Percentiles rank a stretch among this genome's conserved stretches.
Conservation (phyloP, 2,113 vertebrate species). For the Heliornis fulica region DNA sequence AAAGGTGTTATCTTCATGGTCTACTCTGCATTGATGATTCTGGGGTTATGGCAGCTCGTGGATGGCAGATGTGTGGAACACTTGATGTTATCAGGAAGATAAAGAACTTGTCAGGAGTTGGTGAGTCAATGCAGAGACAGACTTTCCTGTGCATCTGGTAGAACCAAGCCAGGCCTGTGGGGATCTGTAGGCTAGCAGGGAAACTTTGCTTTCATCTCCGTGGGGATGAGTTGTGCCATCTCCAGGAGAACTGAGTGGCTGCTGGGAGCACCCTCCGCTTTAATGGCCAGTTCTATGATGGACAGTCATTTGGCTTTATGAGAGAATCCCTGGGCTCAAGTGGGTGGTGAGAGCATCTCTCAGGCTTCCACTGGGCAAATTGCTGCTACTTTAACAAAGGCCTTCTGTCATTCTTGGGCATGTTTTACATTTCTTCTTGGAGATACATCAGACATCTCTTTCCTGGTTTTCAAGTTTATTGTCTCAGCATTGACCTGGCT, state of each 20-base stretch:
- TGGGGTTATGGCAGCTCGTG: not conserved
- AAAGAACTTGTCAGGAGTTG: not conserved
- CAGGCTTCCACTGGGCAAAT: not conserved
- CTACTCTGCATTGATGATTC: not conserved
- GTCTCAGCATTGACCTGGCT: not conserved
- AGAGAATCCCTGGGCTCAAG: not conserved
- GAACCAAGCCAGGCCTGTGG: not conserved
- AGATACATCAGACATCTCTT: not conserved
- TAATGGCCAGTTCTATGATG: not conserved
- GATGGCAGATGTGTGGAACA: not conserved
- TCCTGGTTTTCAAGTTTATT: constrained; percentile 6
- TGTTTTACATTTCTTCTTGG: constrained; percentile 25
- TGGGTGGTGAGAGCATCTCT: not conserved
- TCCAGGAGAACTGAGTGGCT: not conserved
- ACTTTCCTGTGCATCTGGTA: not conserved
- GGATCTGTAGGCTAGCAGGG: not conserved
- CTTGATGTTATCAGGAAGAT: not conserved
- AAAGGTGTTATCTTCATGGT: not conserved
- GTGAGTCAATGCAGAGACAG: not conserved
- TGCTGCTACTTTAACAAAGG: constrained; percentile 26
- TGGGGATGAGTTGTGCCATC: not conserved
- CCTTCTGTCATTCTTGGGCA: not conserved
- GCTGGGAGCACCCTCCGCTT: not conserved
- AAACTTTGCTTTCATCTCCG: not conserved
- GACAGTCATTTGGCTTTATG: not conserved